These are phyloP conservation scores for Uropetala carovei DNA, from an alignment of 2,888 invertebrate species.

Conservation along the genomic window DNA sequence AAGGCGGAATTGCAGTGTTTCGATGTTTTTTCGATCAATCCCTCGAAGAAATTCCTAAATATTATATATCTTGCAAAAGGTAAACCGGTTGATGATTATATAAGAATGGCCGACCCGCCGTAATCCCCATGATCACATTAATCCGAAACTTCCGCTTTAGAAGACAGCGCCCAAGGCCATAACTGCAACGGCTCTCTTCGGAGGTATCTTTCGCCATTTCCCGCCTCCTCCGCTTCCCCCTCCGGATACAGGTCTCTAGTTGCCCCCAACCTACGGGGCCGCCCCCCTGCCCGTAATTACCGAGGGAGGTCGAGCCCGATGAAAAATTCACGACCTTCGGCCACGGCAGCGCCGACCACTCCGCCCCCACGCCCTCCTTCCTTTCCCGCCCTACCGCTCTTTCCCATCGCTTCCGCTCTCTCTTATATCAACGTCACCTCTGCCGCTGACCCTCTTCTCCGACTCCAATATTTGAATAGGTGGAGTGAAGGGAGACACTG, in stretches of 20 bases:
- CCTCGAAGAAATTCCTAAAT: too few relatives aligned
- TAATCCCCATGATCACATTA: too few relatives aligned
- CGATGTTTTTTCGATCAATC: too few relatives aligned
- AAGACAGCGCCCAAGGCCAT: too few relatives aligned
- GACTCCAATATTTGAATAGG: conserved; percentile 57
- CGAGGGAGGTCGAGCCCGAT: conserved; percentile 54
- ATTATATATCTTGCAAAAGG: too few relatives aligned
- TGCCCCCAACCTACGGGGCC: conserved; percentile 11
- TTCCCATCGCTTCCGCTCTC: background rate
- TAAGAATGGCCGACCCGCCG: too few relatives aligned
- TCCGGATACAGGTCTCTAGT: background rate
- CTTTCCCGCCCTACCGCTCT: background rate
- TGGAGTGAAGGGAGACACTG: background rate
- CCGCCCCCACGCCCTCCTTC: background rate
- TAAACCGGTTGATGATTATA: too few relatives aligned
- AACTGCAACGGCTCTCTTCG: too few relatives aligned
- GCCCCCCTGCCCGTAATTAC: conserved; percentile 42
- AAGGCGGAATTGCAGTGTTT: too few relatives aligned
- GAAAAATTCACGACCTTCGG: conserved; percentile 55
- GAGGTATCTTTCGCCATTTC: background rate
- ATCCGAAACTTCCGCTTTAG: too few relatives aligned
- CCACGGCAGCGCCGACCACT: background rate
- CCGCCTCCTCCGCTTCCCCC: background rate
- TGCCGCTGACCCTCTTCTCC: background rate
- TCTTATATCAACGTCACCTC: conserved; percentile 56